Percentiles rank a stretch among this genome's conserved stretches.
Evolutionary conservation across 1,140 invertebrate genomes (phyloP).

Genomic region (Carposina sasakii): DNA sequence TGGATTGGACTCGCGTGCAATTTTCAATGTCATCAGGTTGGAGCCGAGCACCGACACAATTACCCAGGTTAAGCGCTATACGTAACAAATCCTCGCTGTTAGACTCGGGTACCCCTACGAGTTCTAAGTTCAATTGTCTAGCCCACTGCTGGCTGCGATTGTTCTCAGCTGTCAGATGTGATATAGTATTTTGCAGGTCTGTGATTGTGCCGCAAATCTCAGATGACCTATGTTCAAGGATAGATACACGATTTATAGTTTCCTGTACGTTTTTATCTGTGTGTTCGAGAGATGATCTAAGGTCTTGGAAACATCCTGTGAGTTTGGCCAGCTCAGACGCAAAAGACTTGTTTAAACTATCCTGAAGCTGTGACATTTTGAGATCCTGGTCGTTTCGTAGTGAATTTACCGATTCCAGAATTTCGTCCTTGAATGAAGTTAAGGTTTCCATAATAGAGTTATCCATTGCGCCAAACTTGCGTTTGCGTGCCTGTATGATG

Average conservation of each 20-base stretch:
- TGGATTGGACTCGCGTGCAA: background rate
- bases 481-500: no score
- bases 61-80: background rate
- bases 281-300: background rate
- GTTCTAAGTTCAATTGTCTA: background rate
- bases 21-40: background rate
- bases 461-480: no score
- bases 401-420: no score
- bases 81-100: background rate
- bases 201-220: background rate
- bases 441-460: no score
- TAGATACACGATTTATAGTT: background rate
- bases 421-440: no score
- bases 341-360: no score
- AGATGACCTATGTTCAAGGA: background rate
- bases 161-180: background rate
- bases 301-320: no score
- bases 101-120: constrained; percentile 2
- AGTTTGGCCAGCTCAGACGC: no score
- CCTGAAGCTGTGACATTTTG: no score
- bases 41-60: background rate
- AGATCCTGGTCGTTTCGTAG: no score
- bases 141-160: background rate
- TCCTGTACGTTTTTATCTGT: background rate
- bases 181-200: background rate